Percentiles rank a stretch among this genome's conserved stretches.
These are phyloP conservation scores for Nomada fucata DNA, from an alignment of 2,888 invertebrate genomes.

Conservation along the genomic window DNA sequence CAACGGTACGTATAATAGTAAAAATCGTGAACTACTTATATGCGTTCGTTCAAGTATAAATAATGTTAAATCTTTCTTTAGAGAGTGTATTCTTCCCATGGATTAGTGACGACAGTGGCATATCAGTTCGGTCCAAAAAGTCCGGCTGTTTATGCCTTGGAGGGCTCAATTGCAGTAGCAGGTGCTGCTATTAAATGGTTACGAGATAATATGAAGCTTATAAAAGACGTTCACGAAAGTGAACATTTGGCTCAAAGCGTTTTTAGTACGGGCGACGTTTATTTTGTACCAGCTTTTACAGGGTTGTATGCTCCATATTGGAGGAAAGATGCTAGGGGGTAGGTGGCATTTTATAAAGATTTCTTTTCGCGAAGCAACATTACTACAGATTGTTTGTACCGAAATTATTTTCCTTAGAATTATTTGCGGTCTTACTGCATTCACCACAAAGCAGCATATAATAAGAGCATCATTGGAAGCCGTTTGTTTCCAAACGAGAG, in stretches of 20 bases:
- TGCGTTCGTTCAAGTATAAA: background rate
- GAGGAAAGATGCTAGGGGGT: constrained; percentile 98
- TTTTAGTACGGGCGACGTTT: constrained; percentile 96
- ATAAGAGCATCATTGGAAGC: constrained; percentile 97
- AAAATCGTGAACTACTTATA: background rate
- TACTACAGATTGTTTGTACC: constrained; percentile 10
- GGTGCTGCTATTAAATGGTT: constrained; percentile 97
- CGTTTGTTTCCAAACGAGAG: constrained; percentile 97
- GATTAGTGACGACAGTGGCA: constrained; percentile 95
- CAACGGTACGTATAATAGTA: constrained; percentile 84
- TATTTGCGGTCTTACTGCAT: constrained; percentile 97
- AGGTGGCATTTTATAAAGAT: background rate
- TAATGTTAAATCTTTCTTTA: constrained; percentile 75
- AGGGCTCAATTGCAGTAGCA: constrained; percentile 97
- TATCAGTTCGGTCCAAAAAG: constrained; percentile 93
- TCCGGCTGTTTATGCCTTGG: constrained; percentile 96
- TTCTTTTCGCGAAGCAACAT: background rate
- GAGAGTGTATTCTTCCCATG: constrained; percentile 94
- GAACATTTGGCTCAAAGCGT: constrained; percentile 91
- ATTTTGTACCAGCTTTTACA: constrained; percentile 99
- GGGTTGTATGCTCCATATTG: constrained; percentile 99
- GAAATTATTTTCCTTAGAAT: constrained; percentile 85
- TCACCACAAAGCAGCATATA: constrained; percentile 96
- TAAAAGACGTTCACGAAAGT: constrained; percentile 89
- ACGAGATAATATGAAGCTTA: constrained; percentile 94